Base-by-base conservation (phyloP, 2,888 invertebrate genomes). In the Nomada lathburiana region DNA sequence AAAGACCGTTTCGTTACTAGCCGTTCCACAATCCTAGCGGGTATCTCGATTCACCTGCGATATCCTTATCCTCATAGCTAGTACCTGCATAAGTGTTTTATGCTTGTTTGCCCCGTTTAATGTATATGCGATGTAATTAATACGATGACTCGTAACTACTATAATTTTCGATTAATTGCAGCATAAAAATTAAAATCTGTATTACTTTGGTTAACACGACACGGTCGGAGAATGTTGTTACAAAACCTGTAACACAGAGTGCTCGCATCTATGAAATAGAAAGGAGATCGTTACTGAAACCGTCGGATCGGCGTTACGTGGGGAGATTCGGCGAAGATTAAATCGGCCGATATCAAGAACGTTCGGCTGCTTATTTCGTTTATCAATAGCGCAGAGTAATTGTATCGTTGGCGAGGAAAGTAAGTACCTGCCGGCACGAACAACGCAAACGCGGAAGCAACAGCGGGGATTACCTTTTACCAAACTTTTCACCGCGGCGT, bases 401-500 rank as follows among this genome's bases (percentile, higher is more conserved):
- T 16, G 47, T 65, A 64, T 20, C 50, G 65, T 63, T 63, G n/a
- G 1, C 29, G 52, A 70, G 44, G 69, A 69, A 81, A 78, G 73
- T 57, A 9, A 23, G 16, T n/a, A 36, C 23, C 65, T n/a, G 53
- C 23, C 60, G 16, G 53, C 9, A 13, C 50, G 53, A 72, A 26
- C n/a, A 50, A 5, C 18, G 44, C 26, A 26, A 44, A 69, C 64
- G 23, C 77, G 80, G 76, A 64, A 74, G 67, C 62, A 36, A 36
- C 36, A 36, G 7, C 11, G 2, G 67, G 29, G 11, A 47, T 44
- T 52, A 52, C 42, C 59, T 84, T 83, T 86, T 76, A 76, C 75
- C 69, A 59, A 74, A 85, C 78, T 81, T 65, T 59, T 77, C 73
- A 26, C 55, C 65, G 57, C 53, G 18, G 26, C n/a, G 52, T 52